Evolutionary conservation across 2,113 vertebrate species (phyloP).

Genomic region (Ptychochromis oligacanthus): DNA sequence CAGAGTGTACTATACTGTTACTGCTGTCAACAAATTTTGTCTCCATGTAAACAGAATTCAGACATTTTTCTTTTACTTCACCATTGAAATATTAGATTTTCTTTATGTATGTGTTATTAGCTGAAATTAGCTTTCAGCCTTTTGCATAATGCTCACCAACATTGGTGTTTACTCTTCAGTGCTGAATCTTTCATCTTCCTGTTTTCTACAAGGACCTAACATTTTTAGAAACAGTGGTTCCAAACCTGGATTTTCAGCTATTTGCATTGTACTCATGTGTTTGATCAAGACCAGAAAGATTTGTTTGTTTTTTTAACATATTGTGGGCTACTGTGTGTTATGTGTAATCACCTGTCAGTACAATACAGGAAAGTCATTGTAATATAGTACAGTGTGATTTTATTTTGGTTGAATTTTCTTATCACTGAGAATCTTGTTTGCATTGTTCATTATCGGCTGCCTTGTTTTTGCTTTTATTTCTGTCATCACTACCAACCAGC

Average conservation of each 20-base stretch:
- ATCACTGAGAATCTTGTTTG: neutral
- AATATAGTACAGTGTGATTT: neutral
- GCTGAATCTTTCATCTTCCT: neutral
- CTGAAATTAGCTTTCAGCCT: neutral
- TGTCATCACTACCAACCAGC: neutral
- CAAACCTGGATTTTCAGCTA: neutral
- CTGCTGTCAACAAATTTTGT: neutral
- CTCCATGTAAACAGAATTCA: neutral
- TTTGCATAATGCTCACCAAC: neutral
- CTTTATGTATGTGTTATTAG: neutral
- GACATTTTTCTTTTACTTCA: neutral
- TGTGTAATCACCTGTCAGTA: neutral
- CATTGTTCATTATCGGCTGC: conserved; percentile 42
- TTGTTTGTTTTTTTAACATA: rapidly evolving
- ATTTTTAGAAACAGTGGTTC: neutral
- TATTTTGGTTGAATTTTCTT: neutral
- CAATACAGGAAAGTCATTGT: neutral
- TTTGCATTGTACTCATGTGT: neutral
- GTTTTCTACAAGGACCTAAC: neutral
- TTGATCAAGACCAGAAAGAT: neutral
- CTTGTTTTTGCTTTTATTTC: conserved; percentile 13
- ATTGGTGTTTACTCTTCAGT: neutral
- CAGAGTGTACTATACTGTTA: neutral
- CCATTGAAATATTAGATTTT: neutral
- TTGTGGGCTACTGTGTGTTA: neutral